Base-by-base conservation (phyloP, 2,113 vertebrate species). In the Rynchops niger region DNA sequence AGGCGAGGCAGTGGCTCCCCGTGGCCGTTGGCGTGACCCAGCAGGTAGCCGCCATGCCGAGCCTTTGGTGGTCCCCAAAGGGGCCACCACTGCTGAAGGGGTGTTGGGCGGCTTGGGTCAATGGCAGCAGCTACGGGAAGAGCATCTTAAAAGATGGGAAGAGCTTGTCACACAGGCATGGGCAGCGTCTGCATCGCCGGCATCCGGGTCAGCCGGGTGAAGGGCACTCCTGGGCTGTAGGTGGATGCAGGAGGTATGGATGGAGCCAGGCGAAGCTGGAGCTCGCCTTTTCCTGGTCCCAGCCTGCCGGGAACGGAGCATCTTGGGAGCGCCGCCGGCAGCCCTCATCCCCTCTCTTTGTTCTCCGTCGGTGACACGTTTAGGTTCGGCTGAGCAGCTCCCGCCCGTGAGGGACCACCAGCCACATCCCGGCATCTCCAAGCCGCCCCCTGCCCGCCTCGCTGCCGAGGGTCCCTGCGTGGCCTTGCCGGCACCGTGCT, bases 61-160 rank as follows among this genome's bases (percentile, higher is more conserved):
- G 45, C 70, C 38, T 12, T 4, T 2, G 5, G 34, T 3, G 34
- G 29, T 16, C 27, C 15, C 61, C 34, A 7, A 19, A 38, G n/a
- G 59, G 1, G 5, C 56, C 12, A 5, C 34, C 56, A 3, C 6
- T 1, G 12, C 53, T 1, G 14, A 15, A 9, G 50, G 26, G 32
- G 25, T 1, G 49, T 4, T 0, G 32, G 26, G 50, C 1, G 40
- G 25, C 6, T 15, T 4, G 7, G 4, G 38, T 8, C 3, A 4
- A 2, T 2, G 12, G 27, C 3, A 0, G 62, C 49, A 5, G 36
- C 56, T 19, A 22, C 21, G 1, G 9, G 43, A 19, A 13, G 34
- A 12, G 71, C 45, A 6, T 3, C 22, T 15, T n/a, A n/a, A n/a
- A 0, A 2, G 0, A 10, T 4, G 12, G 59, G n/a, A 16, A 38